phyloP scores from a whole-genome alignment of 2,888 invertebrate genomes.

The Pemphredon lugubris region DNA sequence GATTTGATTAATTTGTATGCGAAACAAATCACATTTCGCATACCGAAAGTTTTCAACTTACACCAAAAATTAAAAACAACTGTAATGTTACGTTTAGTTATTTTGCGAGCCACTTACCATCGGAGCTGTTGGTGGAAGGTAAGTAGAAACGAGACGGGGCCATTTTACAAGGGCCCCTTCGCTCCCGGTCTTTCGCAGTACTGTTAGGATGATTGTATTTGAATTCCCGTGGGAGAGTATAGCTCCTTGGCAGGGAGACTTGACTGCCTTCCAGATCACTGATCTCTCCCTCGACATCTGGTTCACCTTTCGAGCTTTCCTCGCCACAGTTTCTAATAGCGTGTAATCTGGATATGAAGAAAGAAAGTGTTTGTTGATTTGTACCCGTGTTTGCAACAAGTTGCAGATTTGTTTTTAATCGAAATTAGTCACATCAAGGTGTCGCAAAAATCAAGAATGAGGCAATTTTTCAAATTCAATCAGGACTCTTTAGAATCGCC shows the following conservation, averaged over 20 bases:
- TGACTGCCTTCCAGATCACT: constrained; percentile 82
- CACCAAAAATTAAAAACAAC: too few species aligned
- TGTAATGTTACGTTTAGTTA: too few species aligned
- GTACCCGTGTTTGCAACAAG: too few species aligned
- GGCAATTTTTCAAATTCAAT: too few species aligned
- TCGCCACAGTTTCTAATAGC: constrained; percentile 61
- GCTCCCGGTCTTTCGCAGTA: constrained; percentile 80
- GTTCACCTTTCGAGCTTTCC: constrained; percentile 70
- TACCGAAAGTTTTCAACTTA: too few species aligned
- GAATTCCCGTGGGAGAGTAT: constrained; percentile 92
- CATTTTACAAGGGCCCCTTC: constrained; percentile 84
- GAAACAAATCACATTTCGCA: too few species aligned
- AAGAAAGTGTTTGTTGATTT: too few species aligned
- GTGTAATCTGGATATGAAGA: constrained; percentile 58
- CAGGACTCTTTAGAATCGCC: too few species aligned
- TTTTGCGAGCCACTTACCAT: constrained; percentile 84
- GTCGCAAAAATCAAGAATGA: too few species aligned
- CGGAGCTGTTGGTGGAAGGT: constrained; percentile 92
- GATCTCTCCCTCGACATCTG: constrained; percentile 74
- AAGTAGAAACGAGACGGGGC: constrained; percentile 83
- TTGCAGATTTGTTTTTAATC: too few species aligned
- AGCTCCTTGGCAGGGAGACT: constrained; percentile 91
- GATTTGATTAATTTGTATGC: too few species aligned
- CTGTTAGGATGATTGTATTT: constrained; percentile 84
- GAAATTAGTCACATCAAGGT: too few species aligned